Percentiles rank a stretch among this genome's conserved stretches.
Conservation (phyloP, 2,113 vertebrate genomes). For the Eupsittula cactorum region DNA sequence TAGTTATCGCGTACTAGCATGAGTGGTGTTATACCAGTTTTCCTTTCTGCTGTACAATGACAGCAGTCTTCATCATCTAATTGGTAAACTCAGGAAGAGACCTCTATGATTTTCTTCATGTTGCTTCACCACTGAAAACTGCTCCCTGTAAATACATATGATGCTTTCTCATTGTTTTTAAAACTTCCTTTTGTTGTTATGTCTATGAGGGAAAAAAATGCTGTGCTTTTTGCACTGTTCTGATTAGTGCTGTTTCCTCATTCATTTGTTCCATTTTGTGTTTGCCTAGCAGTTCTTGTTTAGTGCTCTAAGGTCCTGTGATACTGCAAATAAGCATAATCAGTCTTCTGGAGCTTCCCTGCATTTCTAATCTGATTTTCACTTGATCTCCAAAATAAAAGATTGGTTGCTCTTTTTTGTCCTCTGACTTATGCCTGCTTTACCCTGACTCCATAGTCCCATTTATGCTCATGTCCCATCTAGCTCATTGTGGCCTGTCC, state of each 20-base stretch:
- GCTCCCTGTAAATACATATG: background rate
- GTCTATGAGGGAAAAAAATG: background rate
- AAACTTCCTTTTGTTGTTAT: background rate
- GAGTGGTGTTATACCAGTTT: background rate
- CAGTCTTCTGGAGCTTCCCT: background rate
- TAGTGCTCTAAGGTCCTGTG: background rate
- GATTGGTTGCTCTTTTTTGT: background rate
- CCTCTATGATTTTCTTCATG: background rate
- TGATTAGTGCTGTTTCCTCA: background rate
- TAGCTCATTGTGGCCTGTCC: background rate
- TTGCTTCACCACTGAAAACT: background rate
- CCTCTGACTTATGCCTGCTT: background rate
- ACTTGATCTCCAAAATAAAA: background rate
- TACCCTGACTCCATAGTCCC: background rate
- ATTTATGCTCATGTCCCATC: background rate
- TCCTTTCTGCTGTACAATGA: background rate
- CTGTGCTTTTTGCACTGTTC: background rate
- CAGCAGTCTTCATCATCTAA: background rate
- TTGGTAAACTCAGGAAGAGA: background rate
- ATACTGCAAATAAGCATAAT: background rate
- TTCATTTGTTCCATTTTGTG: background rate
- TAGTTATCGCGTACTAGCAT: background rate
- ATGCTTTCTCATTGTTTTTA: background rate
- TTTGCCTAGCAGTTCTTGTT: background rate
- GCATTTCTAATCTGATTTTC: background rate